phyloP scores from a whole-genome alignment of 2,888 invertebrate species.

The Alcis repandata region DNA sequence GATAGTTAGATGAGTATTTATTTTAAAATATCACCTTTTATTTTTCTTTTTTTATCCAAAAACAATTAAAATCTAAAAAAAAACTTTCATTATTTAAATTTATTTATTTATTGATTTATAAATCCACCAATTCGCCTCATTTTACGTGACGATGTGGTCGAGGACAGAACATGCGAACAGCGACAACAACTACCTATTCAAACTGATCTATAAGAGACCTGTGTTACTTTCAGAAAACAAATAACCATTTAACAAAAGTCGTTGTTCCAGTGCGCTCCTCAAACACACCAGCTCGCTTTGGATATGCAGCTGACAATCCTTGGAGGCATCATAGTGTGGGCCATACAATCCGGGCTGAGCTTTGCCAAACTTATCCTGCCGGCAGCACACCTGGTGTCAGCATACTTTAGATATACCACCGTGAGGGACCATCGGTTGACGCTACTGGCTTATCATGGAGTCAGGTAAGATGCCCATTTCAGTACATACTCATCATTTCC shows the following conservation, averaged over 20 bases:
- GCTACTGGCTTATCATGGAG: slow-evolving; percentile 89
- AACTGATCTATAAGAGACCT: no score
- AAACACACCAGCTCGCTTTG: slow-evolving; percentile 91
- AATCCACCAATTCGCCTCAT: no score
- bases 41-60: no score
- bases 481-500: background rate
- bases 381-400: slow-evolving; percentile 85
- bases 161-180: no score
- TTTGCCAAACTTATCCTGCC: slow-evolving; percentile 85
- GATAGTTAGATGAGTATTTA: no score
- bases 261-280: slow-evolving; percentile 89
- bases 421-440: slow-evolving; percentile 88
- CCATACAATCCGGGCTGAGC: slow-evolving; percentile 85
- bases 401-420: slow-evolving; percentile 88
- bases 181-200: no score
- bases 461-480: slow-evolving; percentile 79
- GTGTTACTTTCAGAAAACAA: no score
- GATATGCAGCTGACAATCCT: slow-evolving; percentile 91
- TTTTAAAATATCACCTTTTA: no score
- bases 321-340: slow-evolving; percentile 89
- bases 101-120: no score
- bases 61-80: no score
- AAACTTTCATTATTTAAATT: no score
- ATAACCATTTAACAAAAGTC: background rate
- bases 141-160: no score